Evolutionary conservation across 2,888 invertebrate species (phyloP).

Genomic region (Agrotis ipsilon): DNA sequence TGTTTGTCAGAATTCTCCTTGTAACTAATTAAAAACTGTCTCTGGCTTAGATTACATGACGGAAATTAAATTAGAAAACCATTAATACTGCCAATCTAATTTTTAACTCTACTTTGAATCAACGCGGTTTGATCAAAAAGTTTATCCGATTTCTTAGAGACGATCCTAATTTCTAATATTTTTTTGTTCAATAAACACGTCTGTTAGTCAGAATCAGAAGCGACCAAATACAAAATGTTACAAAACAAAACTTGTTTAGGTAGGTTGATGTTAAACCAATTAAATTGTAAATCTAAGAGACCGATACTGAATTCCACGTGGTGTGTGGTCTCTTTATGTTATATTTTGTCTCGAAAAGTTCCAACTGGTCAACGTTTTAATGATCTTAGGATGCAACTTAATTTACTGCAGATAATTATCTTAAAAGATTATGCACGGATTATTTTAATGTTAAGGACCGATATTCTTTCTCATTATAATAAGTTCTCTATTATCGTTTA

Average conservation of each 20-base stretch:
- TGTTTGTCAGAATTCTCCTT: conserved; percentile 64
- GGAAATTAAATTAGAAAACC: conserved; percentile 61
- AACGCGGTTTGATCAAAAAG: conserved; percentile 50
- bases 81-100: conserved; percentile 34
- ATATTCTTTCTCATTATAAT: conserved; percentile 39
- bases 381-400: conserved; percentile 67
- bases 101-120: conserved; percentile 41
- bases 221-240: conserved; percentile 1
- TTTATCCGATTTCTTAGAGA: conserved; percentile 36
- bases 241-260: conserved; percentile 40
- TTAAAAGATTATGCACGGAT: conserved; percentile 57
- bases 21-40: conserved; percentile 64
- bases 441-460: conserved; percentile 38
- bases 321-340: conserved; percentile 69
- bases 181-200: conserved; percentile 24
- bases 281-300: conserved; percentile 57
- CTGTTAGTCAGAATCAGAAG: conserved; percentile 14
- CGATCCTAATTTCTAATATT: conserved; percentile 22
- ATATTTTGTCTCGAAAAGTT: conserved; percentile 59
- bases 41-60: conserved; percentile 60
- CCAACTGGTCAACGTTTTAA: conserved; percentile 56
- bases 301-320: conserved; percentile 57
- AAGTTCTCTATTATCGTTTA: conserved; percentile 21
- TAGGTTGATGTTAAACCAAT: conserved; percentile 33
- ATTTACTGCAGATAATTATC: conserved; percentile 69